Evolutionary conservation across 2,888 invertebrate genomes (phyloP), one percentile per base, ranked within the genome.

Genomic region (Drosophila kanekoi): DNA sequence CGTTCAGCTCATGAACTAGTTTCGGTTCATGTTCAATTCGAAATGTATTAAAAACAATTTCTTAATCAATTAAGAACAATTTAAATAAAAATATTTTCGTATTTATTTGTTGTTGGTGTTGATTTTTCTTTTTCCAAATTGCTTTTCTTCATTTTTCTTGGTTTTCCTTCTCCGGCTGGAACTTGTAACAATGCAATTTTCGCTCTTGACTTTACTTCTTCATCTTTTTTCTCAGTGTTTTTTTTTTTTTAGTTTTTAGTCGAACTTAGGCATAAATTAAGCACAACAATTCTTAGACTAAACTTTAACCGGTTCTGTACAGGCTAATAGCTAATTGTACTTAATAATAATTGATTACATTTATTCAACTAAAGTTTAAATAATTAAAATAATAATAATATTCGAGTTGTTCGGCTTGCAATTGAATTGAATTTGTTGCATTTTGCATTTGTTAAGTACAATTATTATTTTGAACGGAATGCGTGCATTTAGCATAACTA

Each of bases 391-490:
- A 41, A 60, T 68, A 37, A 54, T 72, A 72, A 58, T 78, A 78
- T 73, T 74, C 79, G 74, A 79, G 63, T 79, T 76, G 79, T 79
- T 76, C 65, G 75, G 10, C 35, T 62, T 60, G 59, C 58, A 65
- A 43, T 67, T 60, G 28, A 49, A 45, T 69, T 71, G 28, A 23
- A 48, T 60, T 53, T 58, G 10, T 40, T 52, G 49, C 13, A 38
- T 41, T 14, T 51, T 56, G 5, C n/a, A 1, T 23, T 23, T 23
- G 18, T 56, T 51, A 75, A 76, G 62, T 68, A 65, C 66, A 75
- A 66, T 58, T 74, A 64, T 58, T 74, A 74, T 59, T 83, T 81
- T 84, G 69, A 89, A 89, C 85, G 88, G 88, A 89, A 88, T 89
- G 83, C 86, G 83, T 56, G 51, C 62, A 61, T 81, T 63, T 40